Evolutionary conservation across 2,888 invertebrate species (phyloP), one percentile per base, ranked within the genome.

Genomic region (Melinaea menophilus): DNA sequence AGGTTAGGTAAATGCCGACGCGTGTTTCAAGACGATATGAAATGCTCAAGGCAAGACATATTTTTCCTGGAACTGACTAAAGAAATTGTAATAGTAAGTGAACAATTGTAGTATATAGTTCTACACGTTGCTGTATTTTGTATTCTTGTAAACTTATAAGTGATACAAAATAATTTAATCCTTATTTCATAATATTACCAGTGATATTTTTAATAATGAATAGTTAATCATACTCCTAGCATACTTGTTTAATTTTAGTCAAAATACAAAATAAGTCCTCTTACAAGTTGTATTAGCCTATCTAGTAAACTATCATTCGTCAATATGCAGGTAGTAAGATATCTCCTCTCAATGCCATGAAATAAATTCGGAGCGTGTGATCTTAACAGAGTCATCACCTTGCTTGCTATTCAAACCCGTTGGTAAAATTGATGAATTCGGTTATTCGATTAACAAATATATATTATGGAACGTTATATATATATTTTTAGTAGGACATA

Each of bases 1-100:
- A 80, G 85, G 82, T 81, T 81, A 79, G 77, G 78, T 79, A 81
- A 83, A 88, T 87, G 80, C 86, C 88, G 73, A 80, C 82, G 82
- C 84, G 87, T 81, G 79, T 81, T 74, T 73, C 71, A 73, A 79
- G 77, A 72, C 85, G 82, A 85, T 88, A 85, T 87, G 83, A 86
- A 87, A 87, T 86, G 85, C 78, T 82, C 77, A 46, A 60, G 59
- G 63, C 75, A 65, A 51, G 65, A 51, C 7, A 51, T 51, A 51
- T 51, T 51, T 51, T 51, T 51, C 7, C 51, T 51, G 51, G 51
- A 51, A 22, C 31, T 22, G 51, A 13, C 51, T 22, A 9, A 31
- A 51, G 13, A 4, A 22, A 51, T 13, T 13, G 9, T 9, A 41
- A 37, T 1, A 22, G 22, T 37, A 37, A 37, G 37, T 41, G 41